Evolutionary conservation across 2,888 invertebrate species (phyloP), one percentile per base, ranked within the genome.

Genomic region (Ptilodon capucinus): DNA sequence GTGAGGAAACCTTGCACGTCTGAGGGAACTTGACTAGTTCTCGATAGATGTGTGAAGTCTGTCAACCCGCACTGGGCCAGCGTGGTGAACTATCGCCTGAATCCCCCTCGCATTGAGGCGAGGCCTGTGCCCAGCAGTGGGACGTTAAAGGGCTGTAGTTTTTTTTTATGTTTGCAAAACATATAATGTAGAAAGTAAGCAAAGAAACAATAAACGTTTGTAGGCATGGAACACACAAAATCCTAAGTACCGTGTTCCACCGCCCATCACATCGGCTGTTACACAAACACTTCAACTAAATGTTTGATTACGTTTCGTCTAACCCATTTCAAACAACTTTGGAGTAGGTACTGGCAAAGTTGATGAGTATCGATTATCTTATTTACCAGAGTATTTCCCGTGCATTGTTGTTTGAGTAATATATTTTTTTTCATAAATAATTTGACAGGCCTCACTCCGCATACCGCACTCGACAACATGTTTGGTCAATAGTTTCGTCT

Each of bases 401-500:
- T 14, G 32, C 14, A 32, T 46, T 44, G 7, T 43, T 48, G 43
- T 42, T 49, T 48, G 44, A 59, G 40, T 42, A 59, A 59, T 46
- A 59, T 45, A 46, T 53, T 57, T 54, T 64, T 51, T 54, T 64
- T 51, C 47, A 44, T 40, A 46, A 58, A 60, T 65, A 60, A 65
- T 56, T 60, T 54, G 65, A 60, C 56, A 44, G n/a, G 57, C 47
- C 48, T 61, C 61, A 47, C 40, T 62, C 48, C 18, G 39, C 61
- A 47, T 39, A 60, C 48, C 18, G 39, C 60, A 36, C 50, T 32
- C 48, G 30, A 39, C 25, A 38, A 40, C 51, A 35, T 67, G 55
- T 57, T 60, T 53, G 48, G 36, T 39, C 30, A 51, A 49, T 64
- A 52, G 46, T 56, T 49, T 60, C 44, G 45, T 59, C 55, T 54